These are phyloP conservation scores for Centruroides vittatus DNA, from an alignment of 1,140 invertebrate species.

Conservation along the genomic window DNA sequence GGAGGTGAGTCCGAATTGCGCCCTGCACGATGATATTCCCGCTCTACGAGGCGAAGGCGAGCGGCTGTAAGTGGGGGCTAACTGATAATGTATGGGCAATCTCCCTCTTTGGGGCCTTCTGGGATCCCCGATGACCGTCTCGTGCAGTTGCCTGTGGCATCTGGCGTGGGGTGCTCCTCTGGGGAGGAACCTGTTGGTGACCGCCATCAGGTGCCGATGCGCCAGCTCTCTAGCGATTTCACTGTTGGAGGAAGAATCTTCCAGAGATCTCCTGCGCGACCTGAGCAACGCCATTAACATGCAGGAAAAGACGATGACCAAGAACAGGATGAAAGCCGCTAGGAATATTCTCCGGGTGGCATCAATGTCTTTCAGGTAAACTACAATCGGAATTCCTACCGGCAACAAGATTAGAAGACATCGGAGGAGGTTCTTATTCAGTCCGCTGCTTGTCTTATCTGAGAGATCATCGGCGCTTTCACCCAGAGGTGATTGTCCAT, in stretches of 20 bases:
- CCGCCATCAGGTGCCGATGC: neutral
- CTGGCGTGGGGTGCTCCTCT: too few species aligned
- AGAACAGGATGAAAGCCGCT: neutral
- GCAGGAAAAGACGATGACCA: neutral
- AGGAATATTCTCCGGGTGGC: neutral
- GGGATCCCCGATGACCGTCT: too few species aligned
- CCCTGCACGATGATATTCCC: too few species aligned
- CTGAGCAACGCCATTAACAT: neutral
- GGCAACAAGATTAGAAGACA: neutral
- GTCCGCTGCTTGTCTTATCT: neutral
- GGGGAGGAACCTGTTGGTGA: neutral
- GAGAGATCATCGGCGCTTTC: neutral
- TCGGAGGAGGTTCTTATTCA: neutral
- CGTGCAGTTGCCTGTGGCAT: too few species aligned
- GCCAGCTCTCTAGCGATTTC: neutral
- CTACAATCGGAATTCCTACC: neutral
- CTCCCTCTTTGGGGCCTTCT: too few species aligned
- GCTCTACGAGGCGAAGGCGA: too few species aligned
- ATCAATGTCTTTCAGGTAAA: neutral
- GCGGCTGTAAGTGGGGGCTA: too few species aligned
- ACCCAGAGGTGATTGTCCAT: neutral
- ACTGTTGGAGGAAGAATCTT: neutral
- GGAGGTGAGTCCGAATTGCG: too few species aligned
- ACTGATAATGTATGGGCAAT: too few species aligned
- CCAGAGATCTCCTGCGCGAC: neutral